Conservation (phyloP, 2,797 vertebrate species). For the Brachyrhaphis roseni region DNA sequence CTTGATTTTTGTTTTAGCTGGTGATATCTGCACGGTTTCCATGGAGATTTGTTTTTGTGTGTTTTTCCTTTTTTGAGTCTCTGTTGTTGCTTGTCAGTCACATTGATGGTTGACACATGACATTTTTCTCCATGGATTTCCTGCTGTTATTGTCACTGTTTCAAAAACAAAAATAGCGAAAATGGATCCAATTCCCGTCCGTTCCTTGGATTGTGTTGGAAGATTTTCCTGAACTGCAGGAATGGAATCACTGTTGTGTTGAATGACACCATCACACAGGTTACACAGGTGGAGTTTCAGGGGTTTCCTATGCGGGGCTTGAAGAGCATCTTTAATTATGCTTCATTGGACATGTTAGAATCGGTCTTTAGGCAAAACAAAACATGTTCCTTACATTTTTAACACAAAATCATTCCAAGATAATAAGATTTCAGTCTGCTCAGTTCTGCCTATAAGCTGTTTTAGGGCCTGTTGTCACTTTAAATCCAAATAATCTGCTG, state of each 20-base stretch:
- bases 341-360: no score
- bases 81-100: constrained; percentile 2
- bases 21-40: background rate
- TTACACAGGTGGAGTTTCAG: background rate
- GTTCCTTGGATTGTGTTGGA: background rate
- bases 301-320: no score
- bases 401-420: no score
- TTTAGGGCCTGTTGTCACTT: no score
- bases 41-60: background rate
- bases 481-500: no score
- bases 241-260: constrained; percentile 4
- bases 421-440: no score
- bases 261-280: background rate
- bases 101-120: background rate
- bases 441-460: no score
- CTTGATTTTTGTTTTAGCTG: background rate
- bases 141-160: background rate
- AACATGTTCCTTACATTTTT: no score
- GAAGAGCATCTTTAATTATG: no score
- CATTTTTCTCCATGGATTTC: constrained; percentile 2
- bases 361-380: no score
- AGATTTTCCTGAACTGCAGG: constrained; percentile 17
- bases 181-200: background rate
- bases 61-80: background rate
- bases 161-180: background rate